phyloP scores from a whole-genome alignment of 2,888 invertebrate genomes.

The Andrena haemorrhoa region DNA sequence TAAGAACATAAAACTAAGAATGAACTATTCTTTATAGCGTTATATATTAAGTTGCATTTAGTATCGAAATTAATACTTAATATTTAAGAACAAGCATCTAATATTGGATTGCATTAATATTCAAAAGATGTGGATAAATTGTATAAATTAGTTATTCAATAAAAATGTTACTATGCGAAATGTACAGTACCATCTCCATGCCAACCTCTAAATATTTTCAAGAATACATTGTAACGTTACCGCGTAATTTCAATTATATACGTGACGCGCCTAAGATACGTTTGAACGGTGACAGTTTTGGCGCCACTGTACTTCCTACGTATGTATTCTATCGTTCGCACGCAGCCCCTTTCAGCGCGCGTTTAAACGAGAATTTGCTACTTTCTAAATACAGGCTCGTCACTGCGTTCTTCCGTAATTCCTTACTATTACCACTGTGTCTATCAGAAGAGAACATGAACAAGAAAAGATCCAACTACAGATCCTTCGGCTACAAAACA shows the following conservation, averaged over 20 bases:
- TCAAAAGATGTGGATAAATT: neutral
- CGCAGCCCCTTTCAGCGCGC: neutral
- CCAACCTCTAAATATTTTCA: neutral
- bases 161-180: neutral
- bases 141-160: neutral
- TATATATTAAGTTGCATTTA: no score
- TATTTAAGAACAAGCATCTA: no score
- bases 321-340: neutral
- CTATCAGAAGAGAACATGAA: neutral
- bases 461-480: neutral
- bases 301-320: slow-evolving; percentile 20
- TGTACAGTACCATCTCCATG: no score
- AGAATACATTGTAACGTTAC: neutral
- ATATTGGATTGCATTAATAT: no score
- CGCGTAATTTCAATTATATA: slow-evolving; percentile 2
- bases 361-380: neutral
- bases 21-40: no score
- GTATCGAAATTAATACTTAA: no score
- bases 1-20: no score
- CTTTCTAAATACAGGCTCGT: neutral
- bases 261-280: neutral
- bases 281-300: slow-evolving; percentile 13
- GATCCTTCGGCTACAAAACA: neutral
- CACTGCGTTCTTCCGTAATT: neutral
- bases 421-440: neutral